Evolutionary conservation across 2,888 invertebrate genomes (phyloP).

Genomic region (Agrotis exclamationis): DNA sequence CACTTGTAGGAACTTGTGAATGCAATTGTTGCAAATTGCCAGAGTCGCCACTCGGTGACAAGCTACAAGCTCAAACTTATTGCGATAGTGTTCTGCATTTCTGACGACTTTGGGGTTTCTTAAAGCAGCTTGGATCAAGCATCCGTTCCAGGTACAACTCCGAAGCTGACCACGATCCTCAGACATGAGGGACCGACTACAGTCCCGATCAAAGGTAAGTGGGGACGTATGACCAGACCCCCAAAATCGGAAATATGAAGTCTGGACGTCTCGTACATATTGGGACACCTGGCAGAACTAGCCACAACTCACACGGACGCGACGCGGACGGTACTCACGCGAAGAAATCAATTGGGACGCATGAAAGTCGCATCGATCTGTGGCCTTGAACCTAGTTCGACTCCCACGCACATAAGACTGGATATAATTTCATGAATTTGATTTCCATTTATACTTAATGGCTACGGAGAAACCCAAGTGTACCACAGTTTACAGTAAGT

Average conservation of each 20-base stretch:
- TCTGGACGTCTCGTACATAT: no score
- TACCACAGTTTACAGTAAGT: conserved; percentile 20
- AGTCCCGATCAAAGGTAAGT: no score
- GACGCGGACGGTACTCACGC: not conserved
- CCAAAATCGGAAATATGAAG: no score
- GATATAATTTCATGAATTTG: conserved; percentile 20
- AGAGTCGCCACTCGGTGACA: not conserved
- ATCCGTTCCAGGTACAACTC: no score
- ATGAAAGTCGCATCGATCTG: not conserved
- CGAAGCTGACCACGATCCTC: no score
- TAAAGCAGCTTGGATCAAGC: no score
- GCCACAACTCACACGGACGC: not conserved
- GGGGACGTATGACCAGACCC: no score
- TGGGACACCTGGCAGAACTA: no score
- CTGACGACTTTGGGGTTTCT: no score
- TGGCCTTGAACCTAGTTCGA: not conserved
- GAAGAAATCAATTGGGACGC: not conserved
- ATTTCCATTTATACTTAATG: conserved; percentile 22
- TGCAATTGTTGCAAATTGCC: conserved; percentile 41
- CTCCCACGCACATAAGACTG: not conserved
- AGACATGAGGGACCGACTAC: no score
- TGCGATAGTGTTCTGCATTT: no score
- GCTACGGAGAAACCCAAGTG: conserved; percentile 39
- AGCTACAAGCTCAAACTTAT: not conserved
- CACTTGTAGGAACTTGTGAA: conserved; percentile 14